These are phyloP conservation scores for Ichneumon xanthorius DNA, from an alignment of 2,888 invertebrate genomes.

Conservation along the genomic window DNA sequence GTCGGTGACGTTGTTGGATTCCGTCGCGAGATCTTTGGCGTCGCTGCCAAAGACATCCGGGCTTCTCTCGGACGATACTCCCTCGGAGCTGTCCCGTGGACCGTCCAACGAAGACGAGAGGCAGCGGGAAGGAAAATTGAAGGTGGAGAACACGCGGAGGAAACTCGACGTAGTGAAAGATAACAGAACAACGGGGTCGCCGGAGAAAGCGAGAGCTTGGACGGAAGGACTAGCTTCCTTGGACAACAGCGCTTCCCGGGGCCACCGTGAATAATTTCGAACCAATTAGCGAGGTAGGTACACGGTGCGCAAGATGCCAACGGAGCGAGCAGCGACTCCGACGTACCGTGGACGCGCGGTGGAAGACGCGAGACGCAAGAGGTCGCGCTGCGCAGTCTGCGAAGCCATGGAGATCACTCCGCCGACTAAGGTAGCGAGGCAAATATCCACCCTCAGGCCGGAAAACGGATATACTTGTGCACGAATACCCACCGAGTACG, in stretches of 20 bases:
- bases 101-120: conserved; percentile 22
- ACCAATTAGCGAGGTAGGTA: conserved; percentile 72
- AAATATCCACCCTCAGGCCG: conserved; percentile 33
- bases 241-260: conserved; percentile 55
- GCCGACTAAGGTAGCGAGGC: conserved; percentile 16
- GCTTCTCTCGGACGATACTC: conserved; percentile 11
- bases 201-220: conserved; percentile 29
- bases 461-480: conserved; percentile 31
- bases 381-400: conserved; percentile 44
- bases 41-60: conserved; percentile 33
- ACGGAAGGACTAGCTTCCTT: conserved; percentile 38
- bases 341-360: not conserved
- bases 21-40: conserved; percentile 63
- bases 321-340: not conserved
- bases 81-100: not conserved
- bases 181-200: conserved; percentile 44
- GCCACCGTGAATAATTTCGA: conserved; percentile 74
- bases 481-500: not conserved
- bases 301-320: conserved; percentile 38
- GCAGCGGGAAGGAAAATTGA: conserved; percentile 8
- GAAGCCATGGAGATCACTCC: conserved; percentile 4
- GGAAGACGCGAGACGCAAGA: conserved; percentile 45
- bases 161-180: conserved; percentile 41
- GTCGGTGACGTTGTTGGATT: conserved; percentile 66
- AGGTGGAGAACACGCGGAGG: conserved; percentile 55